These are phyloP conservation scores for Sinonovacula constricta DNA, from an alignment of 1,140 invertebrate genomes.

Conservation along the genomic window DNA sequence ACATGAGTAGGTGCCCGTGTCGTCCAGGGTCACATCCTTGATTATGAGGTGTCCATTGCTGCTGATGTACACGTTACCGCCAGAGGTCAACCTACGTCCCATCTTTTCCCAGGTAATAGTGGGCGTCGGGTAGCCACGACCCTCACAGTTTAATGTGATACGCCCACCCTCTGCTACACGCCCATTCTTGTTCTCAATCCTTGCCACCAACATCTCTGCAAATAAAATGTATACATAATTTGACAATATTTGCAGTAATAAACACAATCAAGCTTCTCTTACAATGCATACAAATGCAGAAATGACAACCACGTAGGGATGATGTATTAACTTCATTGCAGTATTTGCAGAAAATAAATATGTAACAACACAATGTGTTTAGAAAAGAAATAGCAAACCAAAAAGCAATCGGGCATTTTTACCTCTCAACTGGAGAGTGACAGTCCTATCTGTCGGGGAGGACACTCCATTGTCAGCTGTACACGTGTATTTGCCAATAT, in stretches of 20 bases:
- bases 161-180: slow-evolving; percentile 61
- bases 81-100: slow-evolving; percentile 38
- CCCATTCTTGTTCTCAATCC: slow-evolving; percentile 56
- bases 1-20: slow-evolving; percentile 65
- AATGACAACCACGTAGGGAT: too few species aligned
- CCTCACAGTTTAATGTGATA: slow-evolving; percentile 59
- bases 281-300: too few species aligned
- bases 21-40: slow-evolving; percentile 51
- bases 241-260: too few species aligned
- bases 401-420: background rate
- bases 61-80: slow-evolving; percentile 43
- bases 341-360: too few species aligned
- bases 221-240: background rate
- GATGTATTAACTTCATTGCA: too few species aligned
- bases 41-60: slow-evolving; percentile 57
- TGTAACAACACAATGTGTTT: too few species aligned
- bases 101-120: slow-evolving; percentile 62
- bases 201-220: slow-evolving; percentile 52
- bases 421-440: slow-evolving; percentile 56
- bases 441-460: slow-evolving; percentile 23
- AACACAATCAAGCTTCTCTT: too few species aligned
- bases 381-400: background rate
- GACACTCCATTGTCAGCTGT: slow-evolving; percentile 62
- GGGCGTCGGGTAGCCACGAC: slow-evolving; percentile 61
- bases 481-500: slow-evolving; percentile 61